Base-by-base conservation (phyloP, 1,140 invertebrate species). In the Laupala kohalensis region DNA sequence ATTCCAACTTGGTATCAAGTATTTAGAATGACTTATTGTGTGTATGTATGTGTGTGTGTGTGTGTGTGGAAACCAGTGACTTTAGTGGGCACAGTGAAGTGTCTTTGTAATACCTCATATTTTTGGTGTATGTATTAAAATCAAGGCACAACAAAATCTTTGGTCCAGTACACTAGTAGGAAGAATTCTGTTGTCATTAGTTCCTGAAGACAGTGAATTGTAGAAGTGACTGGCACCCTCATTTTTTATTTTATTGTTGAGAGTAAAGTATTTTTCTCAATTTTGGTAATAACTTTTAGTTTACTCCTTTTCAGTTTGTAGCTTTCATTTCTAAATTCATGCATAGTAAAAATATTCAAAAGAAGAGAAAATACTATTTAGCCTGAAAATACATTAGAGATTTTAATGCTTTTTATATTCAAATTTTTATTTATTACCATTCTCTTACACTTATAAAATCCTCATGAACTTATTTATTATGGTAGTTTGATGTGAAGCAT, bases 21-120 rank as follows among this genome's bases (percentile, higher is more conserved):
- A 29, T 68, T 29, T 29, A 68, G 66, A 68, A 68, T 68, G 67
- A 68, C 27, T 28, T 37, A 23, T 37, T 29, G 24, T 30, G n/a
- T 66, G 65, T 66, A 66, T 26, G n/a, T n/a, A n/a, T n/a, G n/a
- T n/a, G n/a, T 53, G 37, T 53, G 37, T 37, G 30, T 37, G 30
- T 29, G 24, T 30, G n/a, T 68, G 67, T 27, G 29, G n/a, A 68
- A 37, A 29, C 67, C 29, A 68, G 64, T 24, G 25, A 65, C 25
- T 24, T 19, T 65, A 65, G 67, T n/a, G 19, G 19, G 29, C 29
- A 68, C 67, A 27, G 15, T 29, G 67, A 30, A 23, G 27, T 27
- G 67, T 37, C 29, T 68, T 53, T 70, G 29, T 25, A 70, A 63
- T 63, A 70, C 63, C 26, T 70, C 69, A 64, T 63, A 24, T 19